Evolutionary conservation across 2,888 invertebrate genomes (phyloP).

Genomic region (Drosophila borealis): DNA sequence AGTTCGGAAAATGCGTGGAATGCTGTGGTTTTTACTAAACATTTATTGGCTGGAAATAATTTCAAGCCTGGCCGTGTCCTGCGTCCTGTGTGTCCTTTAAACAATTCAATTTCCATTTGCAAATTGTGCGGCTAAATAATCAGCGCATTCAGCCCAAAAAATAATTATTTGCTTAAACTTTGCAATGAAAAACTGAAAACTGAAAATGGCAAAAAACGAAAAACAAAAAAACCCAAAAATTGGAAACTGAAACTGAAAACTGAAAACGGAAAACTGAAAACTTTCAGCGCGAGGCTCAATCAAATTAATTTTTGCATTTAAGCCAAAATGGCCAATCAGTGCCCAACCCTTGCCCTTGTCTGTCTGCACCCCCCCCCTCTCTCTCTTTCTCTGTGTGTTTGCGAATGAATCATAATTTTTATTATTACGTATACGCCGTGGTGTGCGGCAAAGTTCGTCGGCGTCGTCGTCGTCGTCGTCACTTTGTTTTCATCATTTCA

Average conservation of each 20-base stretch:
- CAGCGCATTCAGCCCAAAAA: constrained; percentile 12
- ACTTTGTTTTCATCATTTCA: constrained; percentile 64
- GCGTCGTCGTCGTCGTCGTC: constrained; percentile 14
- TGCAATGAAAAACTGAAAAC: constrained; percentile 9
- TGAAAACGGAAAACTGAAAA: constrained; percentile 24
- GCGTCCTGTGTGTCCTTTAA: constrained; percentile 4
- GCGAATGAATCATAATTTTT: constrained; percentile 70
- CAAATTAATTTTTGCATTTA: constrained; percentile 73
- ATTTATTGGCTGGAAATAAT: no score
- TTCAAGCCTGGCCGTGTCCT: neutral
- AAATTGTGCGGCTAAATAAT: constrained; percentile 26
- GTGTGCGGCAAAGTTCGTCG: constrained; percentile 20
- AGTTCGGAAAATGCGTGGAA: no score
- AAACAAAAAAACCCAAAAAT: constrained; percentile 5
- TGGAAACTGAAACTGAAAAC: constrained; percentile 14
- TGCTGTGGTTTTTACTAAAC: no score
- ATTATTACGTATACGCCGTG: constrained; percentile 69
- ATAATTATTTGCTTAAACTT: constrained; percentile 48
- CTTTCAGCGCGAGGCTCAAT: constrained; percentile 45
- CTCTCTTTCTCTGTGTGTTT: constrained; percentile 4
- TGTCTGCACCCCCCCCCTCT: neutral
- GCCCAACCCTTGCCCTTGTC: neutral
- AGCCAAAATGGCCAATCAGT: constrained; percentile 54
- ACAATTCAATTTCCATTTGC: constrained; percentile 13
- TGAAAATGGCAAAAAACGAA: neutral